A percentile compares a stretch with the other conserved stretches of the same genome.
These are phyloP conservation scores for Anadara kagoshimensis DNA, from an alignment of 1,140 invertebrate genomes.

Conservation along the genomic window DNA sequence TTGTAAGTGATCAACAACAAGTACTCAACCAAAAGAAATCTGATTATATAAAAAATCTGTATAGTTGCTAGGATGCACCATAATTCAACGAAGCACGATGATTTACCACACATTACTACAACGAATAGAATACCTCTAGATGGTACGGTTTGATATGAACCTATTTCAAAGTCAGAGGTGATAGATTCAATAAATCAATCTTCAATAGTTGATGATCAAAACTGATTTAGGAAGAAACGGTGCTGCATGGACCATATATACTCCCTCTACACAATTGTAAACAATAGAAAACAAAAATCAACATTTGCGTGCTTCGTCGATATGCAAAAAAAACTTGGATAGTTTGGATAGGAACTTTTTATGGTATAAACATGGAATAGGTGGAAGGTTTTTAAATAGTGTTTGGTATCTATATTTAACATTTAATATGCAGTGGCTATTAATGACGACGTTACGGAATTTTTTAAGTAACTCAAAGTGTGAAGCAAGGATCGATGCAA, in stretches of 20 bases:
- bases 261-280: background rate
- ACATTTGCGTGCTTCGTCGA: conserved; percentile 9
- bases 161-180: background rate
- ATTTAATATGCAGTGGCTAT: too few relatives aligned
- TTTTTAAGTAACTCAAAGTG: too few relatives aligned
- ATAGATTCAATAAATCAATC: background rate
- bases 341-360: conserved; percentile 1
- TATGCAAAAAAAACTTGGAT: conserved; percentile 5
- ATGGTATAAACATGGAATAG: background rate
- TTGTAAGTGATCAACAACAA: too few relatives aligned
- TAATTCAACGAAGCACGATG: too few relatives aligned
- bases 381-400: too few relatives aligned
- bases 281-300: background rate
- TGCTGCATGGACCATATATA: background rate
- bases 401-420: too few relatives aligned
- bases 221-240: conserved; percentile 13
- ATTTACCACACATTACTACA: background rate
- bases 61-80: too few relatives aligned
- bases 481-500: too few relatives aligned
- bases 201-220: conserved; percentile 27
- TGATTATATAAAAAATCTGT: too few relatives aligned
- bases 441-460: too few relatives aligned
- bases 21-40: too few relatives aligned
- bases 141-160: background rate
- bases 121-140: background rate